These are phyloP conservation scores for Heteronetta atricapilla DNA, from an alignment of 2,113 vertebrate species.

Conservation along the genomic window DNA sequence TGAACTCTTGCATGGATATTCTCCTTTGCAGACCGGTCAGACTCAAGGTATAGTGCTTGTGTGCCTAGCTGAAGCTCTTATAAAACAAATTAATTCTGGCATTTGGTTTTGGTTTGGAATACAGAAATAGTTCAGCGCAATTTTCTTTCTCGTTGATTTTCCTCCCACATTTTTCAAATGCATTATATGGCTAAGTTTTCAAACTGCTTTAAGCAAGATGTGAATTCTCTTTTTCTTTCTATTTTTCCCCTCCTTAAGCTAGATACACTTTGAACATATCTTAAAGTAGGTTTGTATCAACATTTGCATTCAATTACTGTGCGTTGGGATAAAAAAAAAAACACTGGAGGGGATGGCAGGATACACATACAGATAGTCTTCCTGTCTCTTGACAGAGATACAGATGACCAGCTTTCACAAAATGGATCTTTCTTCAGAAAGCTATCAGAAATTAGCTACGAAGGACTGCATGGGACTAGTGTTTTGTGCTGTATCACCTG, in stretches of 20 bases:
- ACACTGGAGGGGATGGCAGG: background rate
- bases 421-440: background rate
- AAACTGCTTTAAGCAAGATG: background rate
- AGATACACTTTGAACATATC: background rate
- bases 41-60: background rate
- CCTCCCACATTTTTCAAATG: background rate
- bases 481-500: background rate
- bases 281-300: background rate
- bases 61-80: too few species aligned
- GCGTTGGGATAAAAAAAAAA: background rate
- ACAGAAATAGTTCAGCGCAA: background rate
- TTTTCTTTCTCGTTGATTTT: background rate
- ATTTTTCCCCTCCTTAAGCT: background rate
- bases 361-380: background rate
- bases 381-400: background rate
- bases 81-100: background rate
- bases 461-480: background rate
- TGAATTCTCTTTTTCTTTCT: background rate
- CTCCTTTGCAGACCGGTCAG: background rate
- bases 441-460: background rate
- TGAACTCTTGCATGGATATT: background rate
- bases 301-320: background rate
- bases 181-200: background rate
- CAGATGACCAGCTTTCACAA: background rate
- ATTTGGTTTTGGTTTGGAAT: background rate